Base-by-base conservation (phyloP, 2,113 vertebrate species). In the Rallus limicola region DNA sequence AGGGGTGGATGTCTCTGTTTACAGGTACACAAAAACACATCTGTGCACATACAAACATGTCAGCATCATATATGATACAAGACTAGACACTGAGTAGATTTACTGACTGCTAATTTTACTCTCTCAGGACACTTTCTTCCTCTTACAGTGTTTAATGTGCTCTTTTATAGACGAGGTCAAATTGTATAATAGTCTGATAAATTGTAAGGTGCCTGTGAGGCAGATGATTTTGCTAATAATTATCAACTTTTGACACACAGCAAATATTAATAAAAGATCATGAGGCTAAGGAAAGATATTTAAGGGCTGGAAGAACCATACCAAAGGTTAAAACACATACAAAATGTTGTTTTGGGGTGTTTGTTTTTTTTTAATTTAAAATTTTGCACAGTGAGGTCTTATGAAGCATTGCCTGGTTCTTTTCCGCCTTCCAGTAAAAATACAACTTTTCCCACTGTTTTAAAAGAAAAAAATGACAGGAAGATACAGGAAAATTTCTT, bases 231-330 rank as follows among this genome's bases (percentile, higher is more conserved):
- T 92, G 76, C 78, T 87, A 94, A 71, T 76, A 84, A 91, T 89
- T 92, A 87, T 11, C 40, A 92, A 85, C 50, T 85, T 95, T 29
- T 88, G 59, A 94, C 91, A 82, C 24, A 52, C 12, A 93, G 34
- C 50, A 95, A 97, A 95, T 31, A 91, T 91, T 93, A 87, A 79
- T 91, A 76, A 87, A 85, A 90, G 20, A 77, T 58, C 19, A 11
- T 10, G 29, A 85, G 36, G 11, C 20, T 88, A 50, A 82, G 36
- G 17, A 91, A 68, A 65, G 62, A 50, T 36, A 58, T 17, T 40
- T 40, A 7, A 72, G 23, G 29, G 16, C 31, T 91, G 50, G 62
- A 91, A 84, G 23, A 82, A 25, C 11, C 3, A 7, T 14, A 70
- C 13, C 4, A 65, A 88, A 81, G 8, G n/a, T 38, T 42, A 85